Percentiles rank a stretch among this genome's conserved stretches.
phyloP scores from a whole-genome alignment of 2,888 invertebrate genomes.

The Monochamus alternatus region DNA sequence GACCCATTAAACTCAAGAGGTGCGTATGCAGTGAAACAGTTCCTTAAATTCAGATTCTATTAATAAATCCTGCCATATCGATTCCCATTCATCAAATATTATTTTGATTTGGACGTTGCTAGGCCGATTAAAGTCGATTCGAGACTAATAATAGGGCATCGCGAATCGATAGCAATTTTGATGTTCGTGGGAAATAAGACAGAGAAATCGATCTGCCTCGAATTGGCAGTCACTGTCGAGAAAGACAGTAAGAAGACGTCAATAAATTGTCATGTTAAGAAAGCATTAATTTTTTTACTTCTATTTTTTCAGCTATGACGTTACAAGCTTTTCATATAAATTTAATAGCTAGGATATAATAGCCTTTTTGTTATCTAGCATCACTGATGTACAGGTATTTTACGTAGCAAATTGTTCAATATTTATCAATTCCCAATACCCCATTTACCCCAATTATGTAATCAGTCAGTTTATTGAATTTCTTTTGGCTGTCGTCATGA shows the following conservation, averaged over 20 bases:
- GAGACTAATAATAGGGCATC: background rate
- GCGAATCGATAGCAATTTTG: conserved; percentile 8
- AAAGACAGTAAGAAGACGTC: background rate
- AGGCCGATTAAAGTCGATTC: conserved; percentile 7
- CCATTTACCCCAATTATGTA: too few relatives aligned
- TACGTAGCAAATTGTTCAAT: too few relatives aligned
- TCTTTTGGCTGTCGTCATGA: too few relatives aligned
- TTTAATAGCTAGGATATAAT: too few relatives aligned
- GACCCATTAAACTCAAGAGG: background rate
- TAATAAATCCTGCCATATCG: conserved; percentile 5
- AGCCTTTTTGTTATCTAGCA: too few relatives aligned
- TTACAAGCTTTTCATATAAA: too few relatives aligned
- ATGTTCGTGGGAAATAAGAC: background rate
- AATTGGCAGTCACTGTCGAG: background rate
- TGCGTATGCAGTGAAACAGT: background rate
- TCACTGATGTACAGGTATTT: too few relatives aligned
- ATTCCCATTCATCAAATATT: conserved; percentile 2
- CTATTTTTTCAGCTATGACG: too few relatives aligned
- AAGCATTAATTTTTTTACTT: too few relatives aligned
- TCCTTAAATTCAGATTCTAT: background rate
- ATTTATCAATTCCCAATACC: too few relatives aligned
- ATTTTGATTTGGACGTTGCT: conserved; percentile 9
- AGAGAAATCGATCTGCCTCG: background rate
- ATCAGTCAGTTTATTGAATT: too few relatives aligned
- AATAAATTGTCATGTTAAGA: too few relatives aligned